These are phyloP conservation scores for Pachycephala philippinensis DNA, from an alignment of 2,113 vertebrate species.

Conservation along the genomic window DNA sequence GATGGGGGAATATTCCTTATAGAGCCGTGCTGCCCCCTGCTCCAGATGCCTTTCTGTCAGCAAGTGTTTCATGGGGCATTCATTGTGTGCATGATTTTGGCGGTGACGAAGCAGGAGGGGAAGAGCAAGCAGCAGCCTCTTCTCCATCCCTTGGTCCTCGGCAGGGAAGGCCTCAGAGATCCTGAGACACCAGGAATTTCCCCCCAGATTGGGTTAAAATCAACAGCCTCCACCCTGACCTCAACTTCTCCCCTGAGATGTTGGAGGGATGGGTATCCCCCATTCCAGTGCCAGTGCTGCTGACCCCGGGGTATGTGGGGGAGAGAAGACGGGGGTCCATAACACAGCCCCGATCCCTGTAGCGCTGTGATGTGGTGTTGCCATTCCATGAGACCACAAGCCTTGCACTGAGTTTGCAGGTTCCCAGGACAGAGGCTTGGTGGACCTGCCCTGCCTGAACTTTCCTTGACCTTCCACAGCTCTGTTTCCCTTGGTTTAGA, in stretches of 20 bases:
- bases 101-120: background rate
- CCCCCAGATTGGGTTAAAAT: rapidly evolving
- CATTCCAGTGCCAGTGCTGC: background rate
- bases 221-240: background rate
- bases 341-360: rapidly evolving
- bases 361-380: background rate
- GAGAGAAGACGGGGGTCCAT: background rate
- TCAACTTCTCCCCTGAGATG: background rate
- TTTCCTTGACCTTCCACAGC: background rate
- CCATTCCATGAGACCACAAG: rapidly evolving
- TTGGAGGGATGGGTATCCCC: background rate
- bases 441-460: background rate
- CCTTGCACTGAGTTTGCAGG: background rate
- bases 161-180: background rate
- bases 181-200: rapidly evolving
- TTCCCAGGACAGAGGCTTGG: background rate
- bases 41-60: background rate
- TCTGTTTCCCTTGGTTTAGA: background rate
- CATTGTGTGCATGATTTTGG: background rate
- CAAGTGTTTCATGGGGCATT: background rate
- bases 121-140: background rate
- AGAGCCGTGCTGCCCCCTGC: background rate
- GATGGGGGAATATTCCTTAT: background rate
- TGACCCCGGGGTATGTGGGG: rapidly evolving
- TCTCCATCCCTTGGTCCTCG: background rate